phyloP scores from a whole-genome alignment of 2,888 invertebrate genomes.

The Tipula confusa region DNA sequence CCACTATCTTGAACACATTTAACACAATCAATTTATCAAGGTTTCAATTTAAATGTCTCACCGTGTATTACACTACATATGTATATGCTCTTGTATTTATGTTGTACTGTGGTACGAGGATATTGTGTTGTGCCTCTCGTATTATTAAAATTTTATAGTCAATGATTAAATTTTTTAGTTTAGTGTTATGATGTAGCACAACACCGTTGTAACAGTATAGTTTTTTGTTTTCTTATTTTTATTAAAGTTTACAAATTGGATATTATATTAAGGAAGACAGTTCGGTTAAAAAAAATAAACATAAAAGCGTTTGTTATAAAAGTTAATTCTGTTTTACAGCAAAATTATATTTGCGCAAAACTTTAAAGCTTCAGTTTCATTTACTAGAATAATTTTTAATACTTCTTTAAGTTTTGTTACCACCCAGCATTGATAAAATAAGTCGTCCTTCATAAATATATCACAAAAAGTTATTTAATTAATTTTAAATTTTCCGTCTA shows the following conservation, averaged over 20 bases:
- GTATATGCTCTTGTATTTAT: too few species aligned
- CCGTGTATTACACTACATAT: too few species aligned
- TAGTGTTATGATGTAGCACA: background rate
- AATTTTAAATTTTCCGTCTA: too few species aligned
- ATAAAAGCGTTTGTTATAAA: background rate
- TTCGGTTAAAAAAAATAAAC: background rate
- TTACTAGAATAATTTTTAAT: too few species aligned
- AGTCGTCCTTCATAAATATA: too few species aligned
- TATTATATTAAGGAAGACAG: background rate
- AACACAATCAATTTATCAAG: too few species aligned
- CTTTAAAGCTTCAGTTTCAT: background rate
- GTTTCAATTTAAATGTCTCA: too few species aligned
- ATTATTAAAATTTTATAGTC: background rate
- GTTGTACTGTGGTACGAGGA: background rate
- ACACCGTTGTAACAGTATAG: background rate
- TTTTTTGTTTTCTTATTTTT: background rate
- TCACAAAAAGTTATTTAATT: too few species aligned
- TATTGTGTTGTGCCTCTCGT: background rate
- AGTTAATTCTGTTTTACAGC: background rate
- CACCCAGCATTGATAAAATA: too few species aligned
- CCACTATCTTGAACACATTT: too few species aligned
- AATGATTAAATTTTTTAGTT: background rate
- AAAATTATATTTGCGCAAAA: background rate
- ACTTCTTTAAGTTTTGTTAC: too few species aligned
- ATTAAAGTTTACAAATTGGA: background rate